A percentile compares a stretch with the other conserved stretches of the same genome.
These are phyloP conservation scores for Oligia fasciuncula DNA, from an alignment of 2,888 invertebrate species.

Conservation along the genomic window DNA sequence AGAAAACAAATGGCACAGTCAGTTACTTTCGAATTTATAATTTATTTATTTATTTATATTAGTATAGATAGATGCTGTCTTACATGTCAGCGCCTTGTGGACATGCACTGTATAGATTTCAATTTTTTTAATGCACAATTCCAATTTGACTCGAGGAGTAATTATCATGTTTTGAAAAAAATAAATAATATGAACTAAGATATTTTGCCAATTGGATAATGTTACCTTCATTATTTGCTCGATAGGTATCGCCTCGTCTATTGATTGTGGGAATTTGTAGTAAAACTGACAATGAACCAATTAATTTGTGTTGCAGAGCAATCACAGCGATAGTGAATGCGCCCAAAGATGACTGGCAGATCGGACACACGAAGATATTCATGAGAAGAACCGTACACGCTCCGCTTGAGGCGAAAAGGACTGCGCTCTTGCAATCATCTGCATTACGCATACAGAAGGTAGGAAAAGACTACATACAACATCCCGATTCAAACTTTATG, in stretches of 20 bases:
- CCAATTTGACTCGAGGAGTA: not conserved
- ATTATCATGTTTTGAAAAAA: not conserved
- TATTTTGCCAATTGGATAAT: too few relatives aligned
- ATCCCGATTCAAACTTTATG: too few relatives aligned
- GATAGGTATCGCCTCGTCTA: not conserved
- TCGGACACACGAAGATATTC: conserved; percentile 96
- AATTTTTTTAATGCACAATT: not conserved
- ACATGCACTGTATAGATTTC: not conserved
- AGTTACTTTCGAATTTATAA: too few relatives aligned
- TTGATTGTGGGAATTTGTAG: not conserved
- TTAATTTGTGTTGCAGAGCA: conserved; percentile 69
- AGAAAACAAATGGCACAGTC: not conserved
- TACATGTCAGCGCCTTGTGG: not conserved
- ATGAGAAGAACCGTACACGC: conserved; percentile 95
- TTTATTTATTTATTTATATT: too few relatives aligned
- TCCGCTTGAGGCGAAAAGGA: conserved; percentile 95
- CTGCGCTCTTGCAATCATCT: conserved; percentile 92
- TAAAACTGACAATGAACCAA: not conserved
- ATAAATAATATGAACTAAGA: too few relatives aligned
- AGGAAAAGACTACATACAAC: conserved; percentile 3
- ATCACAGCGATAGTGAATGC: conserved; percentile 92
- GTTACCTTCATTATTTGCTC: too few relatives aligned
- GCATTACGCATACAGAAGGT: conserved; percentile 94
- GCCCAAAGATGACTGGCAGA: conserved; percentile 95
- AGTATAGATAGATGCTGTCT: not conserved